Conservation (phyloP, 2,113 vertebrate genomes). For the Muntiacus reevesi region DNA sequence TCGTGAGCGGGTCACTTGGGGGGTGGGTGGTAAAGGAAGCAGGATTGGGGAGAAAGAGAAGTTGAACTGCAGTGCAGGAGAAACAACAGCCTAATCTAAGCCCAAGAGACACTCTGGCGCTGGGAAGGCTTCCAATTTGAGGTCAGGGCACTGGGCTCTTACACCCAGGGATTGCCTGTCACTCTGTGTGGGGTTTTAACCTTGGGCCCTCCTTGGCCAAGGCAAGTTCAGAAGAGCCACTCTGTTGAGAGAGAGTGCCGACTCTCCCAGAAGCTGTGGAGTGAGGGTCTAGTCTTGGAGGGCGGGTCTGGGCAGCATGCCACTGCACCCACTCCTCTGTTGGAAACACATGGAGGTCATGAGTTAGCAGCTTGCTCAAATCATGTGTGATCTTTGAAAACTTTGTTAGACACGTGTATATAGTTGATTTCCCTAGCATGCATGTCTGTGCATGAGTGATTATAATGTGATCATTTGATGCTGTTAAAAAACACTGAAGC, state of each 20-base stretch:
- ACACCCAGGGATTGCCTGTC: not conserved
- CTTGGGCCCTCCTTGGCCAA: not conserved
- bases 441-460: not conserved
- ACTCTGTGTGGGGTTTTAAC: not conserved
- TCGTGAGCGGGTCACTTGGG: not conserved
- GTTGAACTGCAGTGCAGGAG: not conserved
- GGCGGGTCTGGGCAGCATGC: not conserved
- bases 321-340: not conserved
- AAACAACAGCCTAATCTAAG: not conserved
- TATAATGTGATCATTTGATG: not conserved
- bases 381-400: slow-evolving; percentile 57
- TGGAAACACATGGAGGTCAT: not conserved
- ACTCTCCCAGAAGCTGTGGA: not conserved
- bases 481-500: not conserved
- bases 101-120: not conserved
- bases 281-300: not conserved
- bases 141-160: not conserved
- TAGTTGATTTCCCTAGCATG: not conserved
- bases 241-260: not conserved
- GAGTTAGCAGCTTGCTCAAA: slow-evolving; percentile 32
- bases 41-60: not conserved
- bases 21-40: not conserved
- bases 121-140: not conserved
- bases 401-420: slow-evolving; percentile 5
- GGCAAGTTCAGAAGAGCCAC: not conserved